Base-by-base conservation (phyloP, 2,113 vertebrate species). In the Elephantulus edwardii region DNA sequence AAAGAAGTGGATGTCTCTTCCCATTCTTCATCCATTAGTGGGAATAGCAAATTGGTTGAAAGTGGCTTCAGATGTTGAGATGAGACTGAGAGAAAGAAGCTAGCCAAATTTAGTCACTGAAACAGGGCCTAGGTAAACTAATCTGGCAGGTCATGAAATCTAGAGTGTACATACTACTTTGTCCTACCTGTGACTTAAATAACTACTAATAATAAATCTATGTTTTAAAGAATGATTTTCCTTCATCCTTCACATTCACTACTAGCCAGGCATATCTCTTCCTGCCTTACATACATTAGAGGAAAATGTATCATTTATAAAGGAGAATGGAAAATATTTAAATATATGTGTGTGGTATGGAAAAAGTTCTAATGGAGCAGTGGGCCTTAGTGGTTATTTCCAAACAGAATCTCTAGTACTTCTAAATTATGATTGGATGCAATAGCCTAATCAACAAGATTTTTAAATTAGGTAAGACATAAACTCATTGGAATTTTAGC, bases 41-140 rank as follows among this genome's bases (percentile, higher is more conserved):
- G 26, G 56, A 30, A 82, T 84, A 88, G 12, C 42, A 79, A 81
- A 52, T 48, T 50, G 28, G 30, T 56, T 83, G 72, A 93, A 89
- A 6, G 72, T 83, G 62, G 74, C 44, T 48, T 52, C 17, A 89
- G 50, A 10, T 14, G 22, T 6, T 68, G 75, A 75, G 14, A 33
- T 76, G 19, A 71, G 38, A 28, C 44, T 14, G 40, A 22, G 38
- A 84, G 28, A 54, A 64, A 14, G 38, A 91, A 48, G 42, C 78
- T 68, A 35, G 42, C 26, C 30, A 8, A 17, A 4, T 38, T 90
- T 26, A 20, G 14, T 26, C 46, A 9, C 5, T 66, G 77, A 60
- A 60, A 50, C 44, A 35, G 26, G 30, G 7, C 1, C 54, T 12
- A 68, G n/a, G 11, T 28, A 8, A 85, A 14, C 33, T 74, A 58